Base-by-base conservation (phyloP, 1,140 invertebrate genomes). In the Hirudo medicinalis region DNA sequence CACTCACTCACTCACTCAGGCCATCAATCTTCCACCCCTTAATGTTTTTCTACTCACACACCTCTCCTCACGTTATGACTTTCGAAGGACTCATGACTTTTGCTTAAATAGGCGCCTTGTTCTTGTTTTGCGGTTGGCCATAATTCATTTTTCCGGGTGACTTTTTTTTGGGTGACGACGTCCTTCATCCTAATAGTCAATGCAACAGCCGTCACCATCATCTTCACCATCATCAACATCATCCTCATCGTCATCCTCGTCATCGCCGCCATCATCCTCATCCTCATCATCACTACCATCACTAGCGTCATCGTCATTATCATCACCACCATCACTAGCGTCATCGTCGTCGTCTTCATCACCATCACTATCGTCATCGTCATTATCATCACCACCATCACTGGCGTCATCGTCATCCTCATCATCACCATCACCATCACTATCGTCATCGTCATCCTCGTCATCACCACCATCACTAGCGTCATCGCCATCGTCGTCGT, bases 11-110 rank as follows among this genome's bases (percentile, higher is more conserved):
- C 71, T 0, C 36, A 36, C 66, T 25, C 71, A 53, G 32, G 77
- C 85, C 32, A 77, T 85, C 25, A 79, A 84, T 53, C 82, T 80
- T 55, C 84, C 83, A 76, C 81, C 68, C 25, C 43, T 49, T 17
- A 49, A 15, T 15, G 0, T 49, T 49, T 49, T 9, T 17, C 15
- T 49, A 2, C 15, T 49, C 11, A 2, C 3, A 49, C 43, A 17
- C 43, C 43, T 49, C 43, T 8, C 43, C 43, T 49, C 43, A 49
- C 43, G 43, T 49, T 15, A 49, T 13, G 43, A 49, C 43, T 49
- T 49, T 49, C 13, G 43, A 49, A 49, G 13, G 29, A 6, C 57
- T 22, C 43, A 49, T 49, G 43, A 49, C 43, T 49, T 49, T 2
- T 49, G 13, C 11, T 49, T 49, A 49, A 49, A 9, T 17, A 49